Conservation (phyloP, 2,797 vertebrate species). For the Dipus sagitta region DNA sequence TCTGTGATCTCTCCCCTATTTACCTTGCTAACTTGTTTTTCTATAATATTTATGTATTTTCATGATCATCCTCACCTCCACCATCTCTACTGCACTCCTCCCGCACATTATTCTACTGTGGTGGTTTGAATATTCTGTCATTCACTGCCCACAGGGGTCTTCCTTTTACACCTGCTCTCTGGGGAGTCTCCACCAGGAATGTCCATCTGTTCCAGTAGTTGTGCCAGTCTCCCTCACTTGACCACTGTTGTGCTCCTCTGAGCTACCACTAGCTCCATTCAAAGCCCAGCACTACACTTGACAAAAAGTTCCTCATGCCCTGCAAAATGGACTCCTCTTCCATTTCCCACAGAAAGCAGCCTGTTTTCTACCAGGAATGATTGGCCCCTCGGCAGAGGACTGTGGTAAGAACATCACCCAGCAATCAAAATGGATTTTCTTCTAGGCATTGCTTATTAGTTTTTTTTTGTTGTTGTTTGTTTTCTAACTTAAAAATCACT, state of each 20-base stretch:
- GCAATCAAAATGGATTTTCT: not conserved
- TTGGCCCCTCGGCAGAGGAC: not conserved
- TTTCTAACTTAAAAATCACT: slow-evolving; percentile 17
- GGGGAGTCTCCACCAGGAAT: rapidly evolving
- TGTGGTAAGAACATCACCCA: not conserved
- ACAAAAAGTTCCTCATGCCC: not conserved
- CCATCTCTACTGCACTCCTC: not conserved
- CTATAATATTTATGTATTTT: not conserved
- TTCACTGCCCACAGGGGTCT: not conserved
- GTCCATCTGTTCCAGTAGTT: not conserved
- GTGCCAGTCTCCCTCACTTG: not conserved
- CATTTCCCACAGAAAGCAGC: not conserved
- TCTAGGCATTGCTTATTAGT: not conserved
- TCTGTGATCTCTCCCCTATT: not conserved
- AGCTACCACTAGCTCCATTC: not conserved
- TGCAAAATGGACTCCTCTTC: not conserved
- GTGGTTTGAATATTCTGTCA: not conserved
- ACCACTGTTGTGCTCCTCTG: not conserved
- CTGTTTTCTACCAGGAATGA: not conserved
- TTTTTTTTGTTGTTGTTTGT: not conserved
- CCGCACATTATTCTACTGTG: not conserved
- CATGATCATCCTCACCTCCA: not conserved
- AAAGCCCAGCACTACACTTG: not conserved
- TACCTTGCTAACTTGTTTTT: not conserved
- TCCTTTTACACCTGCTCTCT: not conserved